Base-by-base conservation (phyloP, 1,140 invertebrate genomes). In the Propsilocerus akamusi region DNA sequence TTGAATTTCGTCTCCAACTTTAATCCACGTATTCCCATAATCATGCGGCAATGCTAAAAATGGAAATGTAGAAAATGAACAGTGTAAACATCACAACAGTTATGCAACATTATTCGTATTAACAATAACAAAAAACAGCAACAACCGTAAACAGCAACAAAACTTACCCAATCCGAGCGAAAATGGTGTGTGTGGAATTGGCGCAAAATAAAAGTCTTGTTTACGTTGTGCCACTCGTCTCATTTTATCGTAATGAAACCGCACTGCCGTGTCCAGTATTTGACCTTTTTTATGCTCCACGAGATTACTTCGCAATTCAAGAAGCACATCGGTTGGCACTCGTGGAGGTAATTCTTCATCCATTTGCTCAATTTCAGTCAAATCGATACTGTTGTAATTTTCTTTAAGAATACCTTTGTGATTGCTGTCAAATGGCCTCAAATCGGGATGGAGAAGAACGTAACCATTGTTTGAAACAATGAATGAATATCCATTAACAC, bases 401-500 rank as follows among this genome's bases (percentile, higher is more conserved):
- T 81, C 74, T 68, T 93, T 94, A 22, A 93, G 66, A 41, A 74
- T 66, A 41, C 77, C 79, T 54, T 80, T 72, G 58, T 76, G 74
- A 26, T 50, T 54, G 68, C 74, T 75, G 66, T 81, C 79, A 26
- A 79, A 74, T n/a, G 83, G 81, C 49, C 80, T 72, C 25, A 86
- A 65, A 55, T 83, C 77, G 1, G 83, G 84, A 72, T 87, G 85
- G 32, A 86, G 67, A 23, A 89, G 66, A 5, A 97, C 71, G 64
- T 96, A 95, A 1, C 96, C 96, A 65, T 98, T 97, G 63, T 97
- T 96, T 53, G 86, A 95, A 4, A 96, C 84, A 52, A 92, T 83
- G 69, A 97, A 96, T 1, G 88, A 85, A 65, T 95, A 97, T 4
- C 87, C 93, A 67, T 96, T 95, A 0, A 94, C 90, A 20, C 93